Evolutionary conservation across 2,797 vertebrate genomes (phyloP), one percentile per base, ranked within the genome.

Genomic region (Thaleichthys pacificus): DNA sequence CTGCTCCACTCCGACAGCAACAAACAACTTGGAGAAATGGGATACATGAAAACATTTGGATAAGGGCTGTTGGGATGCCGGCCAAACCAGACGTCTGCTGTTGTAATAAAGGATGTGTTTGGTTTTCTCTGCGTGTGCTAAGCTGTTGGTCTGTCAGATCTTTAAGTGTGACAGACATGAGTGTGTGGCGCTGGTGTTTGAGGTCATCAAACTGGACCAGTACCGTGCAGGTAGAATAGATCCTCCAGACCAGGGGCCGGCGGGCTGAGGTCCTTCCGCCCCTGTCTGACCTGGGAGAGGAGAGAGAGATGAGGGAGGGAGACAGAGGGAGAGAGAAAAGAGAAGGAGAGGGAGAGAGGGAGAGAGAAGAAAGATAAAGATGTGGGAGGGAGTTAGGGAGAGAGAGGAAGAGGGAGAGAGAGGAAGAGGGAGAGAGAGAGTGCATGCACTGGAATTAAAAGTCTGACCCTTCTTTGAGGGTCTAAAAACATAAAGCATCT

Each of bases 211-310:
- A 28, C 22, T 3, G 69, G 17, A 38, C 1, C 4, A 77, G 56
- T 88, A 93, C 93, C 92, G 15, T 93, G 71, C 79, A 49, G 79
- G 82, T 92, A 93, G 77, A 94, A 91, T 4, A 94, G 88, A 82
- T 94, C 90, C 87, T 94, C 93, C 2, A 94, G 87, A 71, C 93
- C 93, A 0, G 93, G 93, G 67, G 92, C 90, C 12, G 82, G 77
- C 0, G 93, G 93, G 69, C 79, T 85, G 58, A 85, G 92, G 85
- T 92, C 89, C 2, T 89, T 92, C 19, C 85, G 86, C 62, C 93
- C 92, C 58, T 81, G 73, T 61, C 92, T 84, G 54, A 95, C 92
- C 93, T 94, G 30, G 58, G 84, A 85, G 51, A 82, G n/a, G 77
- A 8, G 76, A 80, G 63, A 79, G 56, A 87, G 51, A 28, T 1